Base-by-base conservation (phyloP, 2,888 invertebrate species). In the Trichopoda pennipes region DNA sequence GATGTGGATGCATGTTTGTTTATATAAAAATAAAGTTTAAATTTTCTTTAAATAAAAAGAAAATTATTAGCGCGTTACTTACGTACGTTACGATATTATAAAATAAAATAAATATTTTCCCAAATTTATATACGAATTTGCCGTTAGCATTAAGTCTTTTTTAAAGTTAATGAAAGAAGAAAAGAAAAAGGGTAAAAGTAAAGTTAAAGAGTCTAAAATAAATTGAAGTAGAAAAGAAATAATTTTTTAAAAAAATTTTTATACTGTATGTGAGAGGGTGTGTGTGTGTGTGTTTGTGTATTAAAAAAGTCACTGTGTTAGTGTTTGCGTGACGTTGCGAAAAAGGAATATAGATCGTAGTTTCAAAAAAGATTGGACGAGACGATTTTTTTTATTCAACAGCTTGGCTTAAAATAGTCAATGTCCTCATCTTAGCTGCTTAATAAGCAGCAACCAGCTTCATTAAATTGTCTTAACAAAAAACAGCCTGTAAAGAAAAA, bases 381-480 rank as follows among this genome's bases (percentile, higher is more conserved):
- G 73, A 35, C 21, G 44, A 56, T 35, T 75, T 77, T 47, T 69
- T 16, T 66, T 68, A 32, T 32, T 53, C 19, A 55, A 56, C 55
- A 53, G 28, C 44, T 66, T 69, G 44, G 64, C 69, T 64, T 69
- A 51, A 76, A 74, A 70, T 68, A 70, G 74, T 51, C 64, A 80
- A 81, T 70, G 79, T 81, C 78, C 83, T 79, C 55, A 55, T 55
- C 79, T 76, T 58, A 61, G 84, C 86, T 86, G 84, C 84, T 85
- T 85, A 84, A 85, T 74, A 86, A 86, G 84, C 86, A 85, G 84
- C 87, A 86, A 84, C 84, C 85, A 81, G 75, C 85, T 84, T 86
- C 84, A 85, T 85, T 85, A 85, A 81, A 77, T 63, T 47, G 79
- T 74, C 44, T 74, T 58, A 23, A 63, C 56, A 80, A 74, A 69